A percentile compares a stretch with the other conserved stretches of the same genome.
phyloP scores from a whole-genome alignment of 2,797 vertebrate species.

The Acanthopagrus latus region DNA sequence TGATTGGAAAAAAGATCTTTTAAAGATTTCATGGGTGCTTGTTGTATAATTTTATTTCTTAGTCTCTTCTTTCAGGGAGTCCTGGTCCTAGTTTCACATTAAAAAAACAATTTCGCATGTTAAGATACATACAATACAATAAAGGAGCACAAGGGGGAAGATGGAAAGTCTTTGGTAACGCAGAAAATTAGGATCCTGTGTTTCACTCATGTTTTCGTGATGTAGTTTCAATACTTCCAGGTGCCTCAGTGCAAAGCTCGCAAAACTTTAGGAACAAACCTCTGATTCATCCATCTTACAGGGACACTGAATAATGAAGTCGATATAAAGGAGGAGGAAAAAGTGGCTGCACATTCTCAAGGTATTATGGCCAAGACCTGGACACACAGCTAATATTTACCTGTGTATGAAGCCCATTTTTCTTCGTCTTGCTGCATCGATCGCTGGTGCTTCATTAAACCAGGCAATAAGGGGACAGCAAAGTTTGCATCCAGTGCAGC shows the following conservation, averaged over 20 bases:
- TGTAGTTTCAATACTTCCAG: conserved; percentile 1
- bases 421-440: conserved; percentile 65
- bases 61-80: no score
- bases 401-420: conserved; percentile 60
- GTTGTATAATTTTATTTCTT: no score
- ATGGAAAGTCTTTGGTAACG: not conserved
- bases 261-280: conserved; percentile 17
- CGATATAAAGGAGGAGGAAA: conserved; percentile 29
- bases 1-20: not conserved
- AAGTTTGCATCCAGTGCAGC: conserved; percentile 39
- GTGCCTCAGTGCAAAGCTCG: conserved; percentile 4
- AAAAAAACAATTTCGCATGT: no score
- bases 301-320: conserved; percentile 53
- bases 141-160: no score
- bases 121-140: no score
- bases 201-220: not conserved
- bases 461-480: conserved; percentile 61
- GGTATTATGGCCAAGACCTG: conserved; percentile 40
- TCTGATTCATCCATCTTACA: conserved; percentile 46
- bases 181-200: not conserved
- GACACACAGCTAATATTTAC: conserved; percentile 57
- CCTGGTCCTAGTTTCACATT: no score
- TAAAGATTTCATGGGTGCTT: not conserved
- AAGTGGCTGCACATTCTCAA: conserved; percentile 26
- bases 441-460: conserved; percentile 71